These are phyloP conservation scores for Octomys mimax DNA, from an alignment of 2,797 vertebrate genomes.

Conservation along the genomic window DNA sequence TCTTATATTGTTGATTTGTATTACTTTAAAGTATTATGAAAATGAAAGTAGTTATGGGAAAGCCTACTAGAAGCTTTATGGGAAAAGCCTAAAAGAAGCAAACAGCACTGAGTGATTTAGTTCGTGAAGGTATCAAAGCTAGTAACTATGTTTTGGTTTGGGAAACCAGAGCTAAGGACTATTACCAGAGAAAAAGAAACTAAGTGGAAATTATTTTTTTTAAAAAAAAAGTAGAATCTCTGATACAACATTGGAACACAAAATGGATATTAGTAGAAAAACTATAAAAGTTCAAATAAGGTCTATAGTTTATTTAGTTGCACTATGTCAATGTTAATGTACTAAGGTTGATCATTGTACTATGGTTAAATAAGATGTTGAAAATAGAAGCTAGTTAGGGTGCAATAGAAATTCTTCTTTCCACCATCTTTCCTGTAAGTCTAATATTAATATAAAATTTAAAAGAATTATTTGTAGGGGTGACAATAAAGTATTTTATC, in stretches of 20 bases:
- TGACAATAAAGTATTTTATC: neutral
- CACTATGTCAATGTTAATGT: neutral
- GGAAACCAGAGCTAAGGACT: neutral
- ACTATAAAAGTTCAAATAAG: constrained; percentile 24
- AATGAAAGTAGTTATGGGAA: neutral
- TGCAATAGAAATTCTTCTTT: neutral
- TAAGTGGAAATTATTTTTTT: neutral
- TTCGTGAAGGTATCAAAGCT: neutral
- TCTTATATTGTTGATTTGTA: neutral
- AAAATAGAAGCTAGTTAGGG: neutral
- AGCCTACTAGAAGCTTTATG: neutral
- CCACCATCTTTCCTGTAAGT: neutral
- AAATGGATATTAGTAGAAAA: neutral
- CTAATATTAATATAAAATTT: constrained; percentile 13
- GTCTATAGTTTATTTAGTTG: neutral
- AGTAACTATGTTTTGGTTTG: neutral
- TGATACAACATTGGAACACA: neutral
- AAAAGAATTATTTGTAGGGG: neutral
- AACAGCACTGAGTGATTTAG: neutral
- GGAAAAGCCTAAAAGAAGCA: neutral
- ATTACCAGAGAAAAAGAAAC: neutral
- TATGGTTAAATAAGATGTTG: neutral
- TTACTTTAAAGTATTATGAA: neutral
- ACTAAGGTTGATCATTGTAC: neutral
- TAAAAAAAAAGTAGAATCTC: neutral